phyloP scores from a whole-genome alignment of 2,797 vertebrate species.

The Anguilla anguilla region DNA sequence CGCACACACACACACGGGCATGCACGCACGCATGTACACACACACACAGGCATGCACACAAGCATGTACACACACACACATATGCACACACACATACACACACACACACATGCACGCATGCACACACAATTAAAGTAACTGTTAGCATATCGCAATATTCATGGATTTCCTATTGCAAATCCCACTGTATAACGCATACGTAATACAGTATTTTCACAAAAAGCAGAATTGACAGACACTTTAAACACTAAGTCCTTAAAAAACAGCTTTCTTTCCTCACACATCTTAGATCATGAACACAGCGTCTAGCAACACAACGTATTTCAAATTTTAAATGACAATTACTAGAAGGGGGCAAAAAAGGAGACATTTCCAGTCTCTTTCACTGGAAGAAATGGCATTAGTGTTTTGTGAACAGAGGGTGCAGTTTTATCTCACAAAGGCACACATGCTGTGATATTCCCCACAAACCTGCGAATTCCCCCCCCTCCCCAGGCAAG shows the following conservation, averaged over 20 bases:
- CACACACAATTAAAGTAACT: not conserved
- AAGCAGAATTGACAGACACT: not conserved
- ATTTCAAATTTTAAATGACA: not conserved
- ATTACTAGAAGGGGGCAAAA: not conserved
- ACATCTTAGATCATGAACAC: not conserved
- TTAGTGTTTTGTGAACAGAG: not conserved
- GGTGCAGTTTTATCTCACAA: not conserved
- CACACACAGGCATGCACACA: too few relatives aligned
- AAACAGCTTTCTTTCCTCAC: not conserved
- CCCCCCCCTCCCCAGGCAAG: not conserved
- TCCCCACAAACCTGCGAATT: not conserved
- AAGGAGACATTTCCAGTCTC: not conserved
- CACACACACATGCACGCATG: not conserved
- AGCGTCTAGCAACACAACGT: not conserved
- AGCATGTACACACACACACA: too few relatives aligned
- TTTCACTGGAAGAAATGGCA: not conserved
- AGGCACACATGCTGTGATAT: not conserved
- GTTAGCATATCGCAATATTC: not conserved
- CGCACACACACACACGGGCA: too few relatives aligned
- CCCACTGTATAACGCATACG: not conserved
- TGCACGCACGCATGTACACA: too few relatives aligned
- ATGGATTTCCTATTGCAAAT: not conserved
- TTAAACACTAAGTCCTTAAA: not conserved
- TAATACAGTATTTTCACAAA: constrained; percentile 17
- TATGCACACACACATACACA: too few relatives aligned